Percentiles rank a stretch among this genome's conserved stretches.
Evolutionary conservation across 1,140 invertebrate genomes (phyloP).

Genomic region (Papilio aristodemus): DNA sequence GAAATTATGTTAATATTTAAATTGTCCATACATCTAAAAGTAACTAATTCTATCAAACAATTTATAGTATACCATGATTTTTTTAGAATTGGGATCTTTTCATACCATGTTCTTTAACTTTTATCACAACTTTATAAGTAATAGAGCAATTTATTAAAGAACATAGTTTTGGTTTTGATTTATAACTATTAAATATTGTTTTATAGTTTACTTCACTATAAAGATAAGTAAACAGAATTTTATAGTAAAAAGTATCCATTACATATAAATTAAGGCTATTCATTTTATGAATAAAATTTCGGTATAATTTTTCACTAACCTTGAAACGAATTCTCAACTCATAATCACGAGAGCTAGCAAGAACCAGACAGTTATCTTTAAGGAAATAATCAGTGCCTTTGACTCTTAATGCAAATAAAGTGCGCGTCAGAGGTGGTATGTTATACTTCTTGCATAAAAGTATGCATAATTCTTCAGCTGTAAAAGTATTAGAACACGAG

Average conservation of each 20-base stretch:
- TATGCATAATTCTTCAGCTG: constrained; percentile 86
- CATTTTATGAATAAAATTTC: not conserved
- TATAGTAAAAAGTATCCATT: not conserved
- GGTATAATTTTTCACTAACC: constrained; percentile 63
- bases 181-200: not conserved
- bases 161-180: not conserved
- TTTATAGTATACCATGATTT: too few relatives aligned
- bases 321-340: constrained; percentile 90
- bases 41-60: not conserved
- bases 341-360: constrained; percentile 81
- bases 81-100: too few relatives aligned
- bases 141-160: not conserved
- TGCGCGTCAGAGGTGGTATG: constrained; percentile 87
- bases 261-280: not conserved
- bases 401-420: constrained; percentile 87
- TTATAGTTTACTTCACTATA: not conserved
- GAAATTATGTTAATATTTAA: too few relatives aligned
- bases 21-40: too few relatives aligned
- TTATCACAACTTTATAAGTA: not conserved
- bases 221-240: not conserved
- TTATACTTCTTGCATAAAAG: constrained; percentile 84
- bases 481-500: constrained; percentile 61
- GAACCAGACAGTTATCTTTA: constrained; percentile 81
- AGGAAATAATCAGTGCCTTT: constrained; percentile 84
- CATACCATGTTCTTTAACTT: not conserved